These are phyloP conservation scores for Tetramorium alpestre DNA, from an alignment of 1,140 invertebrate genomes.

Conservation along the genomic window DNA sequence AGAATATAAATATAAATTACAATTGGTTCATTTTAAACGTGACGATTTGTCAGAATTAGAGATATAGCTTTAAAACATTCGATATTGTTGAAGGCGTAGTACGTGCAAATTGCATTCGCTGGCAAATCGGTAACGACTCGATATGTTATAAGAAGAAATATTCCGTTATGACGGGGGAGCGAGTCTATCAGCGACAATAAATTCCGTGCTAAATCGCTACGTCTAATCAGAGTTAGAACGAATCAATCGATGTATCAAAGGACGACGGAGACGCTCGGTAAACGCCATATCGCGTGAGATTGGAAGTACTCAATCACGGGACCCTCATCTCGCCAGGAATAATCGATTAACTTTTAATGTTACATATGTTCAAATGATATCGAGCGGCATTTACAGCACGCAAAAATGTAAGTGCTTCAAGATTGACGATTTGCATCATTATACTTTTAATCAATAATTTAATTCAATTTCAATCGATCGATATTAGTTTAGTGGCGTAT, in stretches of 20 bases:
- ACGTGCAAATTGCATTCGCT: constrained; percentile 38
- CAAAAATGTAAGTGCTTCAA: constrained; percentile 12
- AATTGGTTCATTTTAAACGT: neutral
- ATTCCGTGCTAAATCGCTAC: constrained; percentile 51
- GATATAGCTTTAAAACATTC: neutral
- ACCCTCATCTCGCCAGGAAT: constrained; percentile 46
- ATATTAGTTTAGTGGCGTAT: constrained; percentile 30
- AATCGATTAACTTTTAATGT: constrained; percentile 57
- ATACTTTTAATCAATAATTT: constrained; percentile 38
- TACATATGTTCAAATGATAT: constrained; percentile 48
- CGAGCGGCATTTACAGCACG: constrained; percentile 39
- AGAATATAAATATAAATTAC: neutral
- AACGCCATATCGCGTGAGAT: constrained; percentile 53
- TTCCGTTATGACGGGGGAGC: constrained; percentile 15
- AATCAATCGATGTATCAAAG: constrained; percentile 54
- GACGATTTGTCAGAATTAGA: neutral
- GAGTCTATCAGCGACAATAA: constrained; percentile 51
- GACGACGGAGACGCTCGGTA: constrained; percentile 47
- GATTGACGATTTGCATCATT: constrained; percentile 49
- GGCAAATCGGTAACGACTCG: neutral
- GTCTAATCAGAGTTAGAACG: constrained; percentile 53
- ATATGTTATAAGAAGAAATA: constrained; percentile 48
- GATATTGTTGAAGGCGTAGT: constrained; percentile 10
- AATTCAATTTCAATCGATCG: constrained; percentile 18
- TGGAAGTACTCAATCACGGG: constrained; percentile 38